Base-by-base conservation (phyloP, 2,888 invertebrate genomes). In the Nasonovia ribisnigri region DNA sequence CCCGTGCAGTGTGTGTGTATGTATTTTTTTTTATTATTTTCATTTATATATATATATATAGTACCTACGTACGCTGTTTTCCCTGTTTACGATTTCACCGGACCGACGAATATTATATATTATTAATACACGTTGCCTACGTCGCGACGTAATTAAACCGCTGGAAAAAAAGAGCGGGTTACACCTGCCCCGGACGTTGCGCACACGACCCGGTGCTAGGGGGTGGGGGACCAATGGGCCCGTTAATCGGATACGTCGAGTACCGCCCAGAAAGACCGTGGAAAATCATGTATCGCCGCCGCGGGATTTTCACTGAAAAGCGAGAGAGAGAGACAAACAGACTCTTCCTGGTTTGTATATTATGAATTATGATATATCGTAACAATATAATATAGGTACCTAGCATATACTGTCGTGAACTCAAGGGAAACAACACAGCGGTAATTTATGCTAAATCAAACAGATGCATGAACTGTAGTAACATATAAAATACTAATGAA, bases 171-270 rank as follows among this genome's bases (percentile, higher is more conserved):
- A 5, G 48, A 92, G 77, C 86, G 60, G 90, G 90, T 90, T 90
- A 93, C 93, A 93, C 93, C 93, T 93, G 93, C 93, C 93, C 93
- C 93, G 93, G 93, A 93, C 93, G 93, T 88, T 57, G 86, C 86
- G 86, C 54, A 26, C n/a, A 36, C 90, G 43, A 77, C 77, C 77
- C 8, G 77, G 16, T 36, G 77, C 36, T n/a, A 3, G 29, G 88
- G 24, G 87, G 87, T 48, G 87, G 87, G 88, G 88, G 26, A 51
- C 36, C 36, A 51, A n/a, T 88, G 88, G 77, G 77, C 48, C 60
- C 86, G 77, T 77, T 36, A 87, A 86, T 91, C 48, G 24, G 91
- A 90, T 77, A 77, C 36, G 92, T 36, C 36, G 91, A 57, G 60
- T 42, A 42, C 60, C 92, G 92, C 92, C 92, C 92, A 67, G 87